A percentile compares a stretch with the other conserved stretches of the same genome.
These are phyloP conservation scores for Chaetops frenatus DNA, from an alignment of 2,113 vertebrate genomes.

Conservation along the genomic window DNA sequence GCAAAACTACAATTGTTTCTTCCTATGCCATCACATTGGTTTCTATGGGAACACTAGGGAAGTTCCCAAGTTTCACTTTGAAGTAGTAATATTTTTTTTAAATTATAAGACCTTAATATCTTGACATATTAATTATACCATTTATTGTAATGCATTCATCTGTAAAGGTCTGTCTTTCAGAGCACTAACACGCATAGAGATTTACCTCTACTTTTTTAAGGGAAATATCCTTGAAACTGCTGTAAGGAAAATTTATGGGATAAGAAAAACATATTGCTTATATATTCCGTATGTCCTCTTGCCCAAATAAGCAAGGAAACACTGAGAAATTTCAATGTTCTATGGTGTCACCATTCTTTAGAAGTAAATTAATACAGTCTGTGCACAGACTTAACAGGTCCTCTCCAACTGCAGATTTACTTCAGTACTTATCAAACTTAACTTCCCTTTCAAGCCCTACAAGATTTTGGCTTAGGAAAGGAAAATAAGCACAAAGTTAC, in stretches of 20 bases:
- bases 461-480: not conserved
- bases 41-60: not conserved
- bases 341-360: not conserved
- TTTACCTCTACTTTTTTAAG: not conserved
- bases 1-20: not conserved
- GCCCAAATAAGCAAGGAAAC: not conserved
- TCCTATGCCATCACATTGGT: not conserved
- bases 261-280: not conserved
- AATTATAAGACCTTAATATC: not conserved
- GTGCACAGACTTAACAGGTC: not conserved
- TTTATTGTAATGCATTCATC: not conserved
- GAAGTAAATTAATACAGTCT: not conserved
- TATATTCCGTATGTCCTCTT: not conserved
- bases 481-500: not conserved
- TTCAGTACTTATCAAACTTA: not conserved
- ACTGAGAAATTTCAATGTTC: not conserved
- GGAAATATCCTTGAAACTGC: not conserved
- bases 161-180: not conserved
- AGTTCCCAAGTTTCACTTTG: not conserved
- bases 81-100: not conserved
- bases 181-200: not conserved
- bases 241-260: not conserved
- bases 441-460: not conserved
- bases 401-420: not conserved
- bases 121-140: not conserved